phyloP scores from a whole-genome alignment of 2,113 vertebrate species.

The Nothobranchius kuhntae region DNA sequence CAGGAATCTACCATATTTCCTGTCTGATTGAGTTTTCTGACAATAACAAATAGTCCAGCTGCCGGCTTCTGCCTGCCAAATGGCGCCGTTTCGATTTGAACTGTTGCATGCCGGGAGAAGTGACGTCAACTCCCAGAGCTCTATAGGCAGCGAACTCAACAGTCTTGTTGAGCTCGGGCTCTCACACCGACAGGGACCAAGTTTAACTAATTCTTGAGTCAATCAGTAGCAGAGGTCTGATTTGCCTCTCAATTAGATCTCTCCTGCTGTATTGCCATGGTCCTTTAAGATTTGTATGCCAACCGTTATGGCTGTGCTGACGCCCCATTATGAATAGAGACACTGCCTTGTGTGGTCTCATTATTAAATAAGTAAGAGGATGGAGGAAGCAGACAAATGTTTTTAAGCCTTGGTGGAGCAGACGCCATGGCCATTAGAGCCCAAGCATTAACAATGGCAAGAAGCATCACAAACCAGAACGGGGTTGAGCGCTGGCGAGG shows the following conservation, averaged over 20 bases:
- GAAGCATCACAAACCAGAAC: constrained; percentile 62
- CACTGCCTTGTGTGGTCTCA: constrained; percentile 79
- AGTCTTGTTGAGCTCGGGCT: constrained; percentile 33
- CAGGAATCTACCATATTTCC: no score
- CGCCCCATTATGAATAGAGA: constrained; percentile 83
- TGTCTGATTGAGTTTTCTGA: no score
- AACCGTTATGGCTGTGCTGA: constrained; percentile 69
- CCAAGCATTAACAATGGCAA: constrained; percentile 76
- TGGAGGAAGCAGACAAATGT: constrained; percentile 81
- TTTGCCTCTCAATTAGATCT: constrained; percentile 77
- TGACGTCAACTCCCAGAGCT: no score
- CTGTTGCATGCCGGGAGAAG: no score
- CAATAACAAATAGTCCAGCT: no score
- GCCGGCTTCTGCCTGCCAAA: no score
- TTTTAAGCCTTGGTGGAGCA: constrained; percentile 76
- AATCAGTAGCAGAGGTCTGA: constrained; percentile 63
- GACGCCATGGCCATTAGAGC: constrained; percentile 84
- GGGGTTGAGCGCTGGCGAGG: constrained; percentile 14
- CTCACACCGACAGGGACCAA: constrained; percentile 61
- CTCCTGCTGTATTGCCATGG: constrained; percentile 54
- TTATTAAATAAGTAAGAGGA: constrained; percentile 83
- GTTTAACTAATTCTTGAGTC: constrained; percentile 62
- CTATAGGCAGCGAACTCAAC: constrained; percentile 38
- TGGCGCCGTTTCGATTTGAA: no score
- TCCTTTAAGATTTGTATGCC: constrained; percentile 65